Base-by-base conservation (phyloP, 37 sponge, comb jelly and placozoan species). In the Chondrosia reniformis region DNA sequence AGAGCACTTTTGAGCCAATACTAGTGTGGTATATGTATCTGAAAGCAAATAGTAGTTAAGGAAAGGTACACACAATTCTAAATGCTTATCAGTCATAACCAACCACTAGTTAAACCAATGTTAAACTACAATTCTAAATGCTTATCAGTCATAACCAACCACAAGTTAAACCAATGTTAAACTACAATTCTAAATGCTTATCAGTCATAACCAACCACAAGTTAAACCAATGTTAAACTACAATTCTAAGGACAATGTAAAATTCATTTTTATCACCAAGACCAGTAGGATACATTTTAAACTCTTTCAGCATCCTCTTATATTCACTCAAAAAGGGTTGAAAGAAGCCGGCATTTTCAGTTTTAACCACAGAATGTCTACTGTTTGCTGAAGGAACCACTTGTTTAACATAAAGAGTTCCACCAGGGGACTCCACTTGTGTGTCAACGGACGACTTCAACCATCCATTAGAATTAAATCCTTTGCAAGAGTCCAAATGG, bases 401-500 rank as follows among this genome's bases (percentile, higher is more conserved):
- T 36, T 83, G 79, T 55, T 88, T 88, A 25, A 89, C 33, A 67
- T 89, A 89, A 21, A 89, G 65, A 21, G 76, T 64, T 22, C 64
- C 34, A 13, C 56, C 63, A 27, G 80, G 4, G 0, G 72, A 52
- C 40, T 57, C 30, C 45, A n/a, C 45, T 64, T 84, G 84, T 4
- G 37, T 33, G n/a, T 41, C 28, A 1, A 81, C 45, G 4, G 67
- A 40, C 3, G 69, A 73, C 74, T 89, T 89, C 24, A 89, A 37
- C 89, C 85, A 84, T n/a, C 89, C 89, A 1, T 76, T 63, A 19
- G 71, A 66, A 63, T 84, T 84, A 74, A 89, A 89, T 5, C 85
- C 89, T 24, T 69, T 49, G 33, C 89, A 89, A 27, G 69, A 75
- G 0, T 38, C 36, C 17, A 89, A 46, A 5, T 77, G 71, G 3